These are phyloP conservation scores for Lydus trimaculatus DNA, from an alignment of 2,888 invertebrate genomes.

Conservation along the genomic window DNA sequence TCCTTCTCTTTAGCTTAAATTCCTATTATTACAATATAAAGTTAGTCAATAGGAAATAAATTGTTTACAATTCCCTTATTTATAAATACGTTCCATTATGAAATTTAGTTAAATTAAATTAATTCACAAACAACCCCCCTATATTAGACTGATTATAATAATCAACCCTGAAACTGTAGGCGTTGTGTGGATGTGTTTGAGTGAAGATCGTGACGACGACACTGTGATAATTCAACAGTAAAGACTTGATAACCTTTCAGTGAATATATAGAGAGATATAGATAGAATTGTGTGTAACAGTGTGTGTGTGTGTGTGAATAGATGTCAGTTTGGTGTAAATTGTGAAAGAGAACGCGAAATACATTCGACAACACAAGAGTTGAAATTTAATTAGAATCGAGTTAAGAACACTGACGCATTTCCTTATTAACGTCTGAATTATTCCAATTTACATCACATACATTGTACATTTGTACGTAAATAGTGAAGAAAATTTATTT, in stretches of 20 bases:
- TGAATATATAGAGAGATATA: background rate
- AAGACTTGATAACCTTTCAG: background rate
- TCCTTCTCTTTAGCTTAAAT: background rate
- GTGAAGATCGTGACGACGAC: background rate
- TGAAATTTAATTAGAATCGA: constrained; percentile 4
- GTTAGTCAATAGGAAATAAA: background rate
- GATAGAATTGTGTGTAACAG: no score
- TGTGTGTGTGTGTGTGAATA: background rate
- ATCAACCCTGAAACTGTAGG: background rate
- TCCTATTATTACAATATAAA: background rate
- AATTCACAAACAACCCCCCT: background rate
- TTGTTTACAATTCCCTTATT: background rate
- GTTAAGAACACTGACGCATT: background rate
- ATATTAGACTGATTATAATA: background rate
- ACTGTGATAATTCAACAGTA: background rate
- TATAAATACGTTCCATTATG: background rate
- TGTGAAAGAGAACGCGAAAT: background rate
- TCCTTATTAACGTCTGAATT: background rate
- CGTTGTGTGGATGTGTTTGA: background rate
- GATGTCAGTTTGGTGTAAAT: background rate
- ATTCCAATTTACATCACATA: background rate
- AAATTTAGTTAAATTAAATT: background rate
- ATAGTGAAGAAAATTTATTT: background rate
- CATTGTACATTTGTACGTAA: no score
- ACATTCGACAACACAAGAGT: background rate